Conservation (phyloP, 2,888 invertebrate genomes). For the Caenorhabditis doughertyi region DNA sequence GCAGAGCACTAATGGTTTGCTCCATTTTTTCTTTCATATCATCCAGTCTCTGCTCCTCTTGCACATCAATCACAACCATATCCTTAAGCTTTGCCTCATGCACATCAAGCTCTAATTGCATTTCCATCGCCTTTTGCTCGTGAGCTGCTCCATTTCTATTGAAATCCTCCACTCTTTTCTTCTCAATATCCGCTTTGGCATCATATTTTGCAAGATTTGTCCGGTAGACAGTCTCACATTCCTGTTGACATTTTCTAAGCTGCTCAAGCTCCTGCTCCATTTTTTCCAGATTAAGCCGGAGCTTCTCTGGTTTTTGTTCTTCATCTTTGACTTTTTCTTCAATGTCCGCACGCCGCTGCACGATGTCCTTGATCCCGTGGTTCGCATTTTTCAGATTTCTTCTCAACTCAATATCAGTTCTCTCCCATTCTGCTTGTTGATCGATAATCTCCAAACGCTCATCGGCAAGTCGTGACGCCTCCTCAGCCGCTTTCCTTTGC, state of each 20-base stretch:
- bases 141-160: neutral
- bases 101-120: neutral
- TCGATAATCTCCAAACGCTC: too few species aligned
- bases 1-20: too few species aligned
- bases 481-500: too few species aligned
- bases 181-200: neutral
- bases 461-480: too few species aligned
- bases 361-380: too few species aligned
- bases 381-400: too few species aligned
- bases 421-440: too few species aligned
- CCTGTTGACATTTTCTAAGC: constrained; percentile 27
- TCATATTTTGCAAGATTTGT: neutral
- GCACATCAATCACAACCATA: constrained; percentile 74
- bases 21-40: constrained; percentile 80
- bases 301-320: neutral
- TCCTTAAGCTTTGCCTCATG: constrained; percentile 82
- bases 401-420: too few species aligned
- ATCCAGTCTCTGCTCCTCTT: constrained; percentile 53
- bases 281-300: neutral
- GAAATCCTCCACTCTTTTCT: neutral
- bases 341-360: too few species aligned
- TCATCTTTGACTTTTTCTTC: too few species aligned
- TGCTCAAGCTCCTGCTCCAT: neutral
- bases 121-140: neutral
- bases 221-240: constrained; percentile 13